phyloP scores from a whole-genome alignment of 2,888 invertebrate genomes.

The Macaria notata region DNA sequence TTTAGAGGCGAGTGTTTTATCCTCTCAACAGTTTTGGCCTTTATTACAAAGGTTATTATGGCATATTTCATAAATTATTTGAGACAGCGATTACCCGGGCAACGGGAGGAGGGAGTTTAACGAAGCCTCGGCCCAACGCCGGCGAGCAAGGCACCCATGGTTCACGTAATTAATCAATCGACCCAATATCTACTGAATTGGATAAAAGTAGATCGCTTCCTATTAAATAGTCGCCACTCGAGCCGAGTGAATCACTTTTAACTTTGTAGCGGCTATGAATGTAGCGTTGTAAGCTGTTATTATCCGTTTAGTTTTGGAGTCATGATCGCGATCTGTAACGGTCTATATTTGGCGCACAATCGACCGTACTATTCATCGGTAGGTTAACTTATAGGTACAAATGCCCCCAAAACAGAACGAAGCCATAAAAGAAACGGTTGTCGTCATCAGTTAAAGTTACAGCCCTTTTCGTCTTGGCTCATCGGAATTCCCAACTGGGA shows the following conservation, averaged over 20 bases:
- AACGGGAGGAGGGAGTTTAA: conserved; percentile 49
- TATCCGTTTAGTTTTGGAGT: conserved; percentile 12
- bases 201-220: conserved; percentile 19
- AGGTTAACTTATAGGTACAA: conserved; percentile 24
- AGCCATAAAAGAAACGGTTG: conserved; percentile 32
- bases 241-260: conserved; percentile 9
- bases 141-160: conserved; percentile 20
- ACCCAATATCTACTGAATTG: conserved; percentile 17
- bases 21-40: conserved; percentile 51
- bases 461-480: conserved; percentile 34
- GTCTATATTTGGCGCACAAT: conserved; percentile 18
- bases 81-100: conserved; percentile 59
- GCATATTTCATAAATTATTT: conserved; percentile 75
- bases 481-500: conserved; percentile 30
- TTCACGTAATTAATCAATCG: conserved; percentile 32
- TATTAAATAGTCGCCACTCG: conserved; percentile 12
- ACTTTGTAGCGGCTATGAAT: conserved; percentile 10
- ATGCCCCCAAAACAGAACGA: conserved; percentile 27
- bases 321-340: conserved; percentile 14
- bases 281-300: conserved; percentile 10
- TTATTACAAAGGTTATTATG: conserved; percentile 73
- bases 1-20: conserved; percentile 62
- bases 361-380: conserved; percentile 15
- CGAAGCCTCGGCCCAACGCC: conserved; percentile 47
- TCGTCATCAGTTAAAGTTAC: conserved; percentile 35